phyloP scores from a whole-genome alignment of 1,140 invertebrate genomes.

The Ceratoteleas bidentatus region DNA sequence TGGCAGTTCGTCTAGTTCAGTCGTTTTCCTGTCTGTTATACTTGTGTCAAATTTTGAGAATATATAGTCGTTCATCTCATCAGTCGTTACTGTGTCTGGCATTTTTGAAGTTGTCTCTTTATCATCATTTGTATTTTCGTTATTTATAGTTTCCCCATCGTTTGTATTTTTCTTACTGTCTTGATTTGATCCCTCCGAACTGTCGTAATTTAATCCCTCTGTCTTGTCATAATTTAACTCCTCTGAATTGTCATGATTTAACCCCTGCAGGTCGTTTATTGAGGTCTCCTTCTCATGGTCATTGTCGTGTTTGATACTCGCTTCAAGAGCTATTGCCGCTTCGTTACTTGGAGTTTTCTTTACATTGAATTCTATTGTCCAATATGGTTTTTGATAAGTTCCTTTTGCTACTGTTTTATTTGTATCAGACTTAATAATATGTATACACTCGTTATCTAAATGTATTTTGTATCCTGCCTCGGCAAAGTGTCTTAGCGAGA shows the following conservation, averaged over 20 bases:
- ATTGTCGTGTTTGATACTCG: background rate
- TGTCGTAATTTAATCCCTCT: too few species aligned
- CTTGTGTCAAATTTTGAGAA: background rate
- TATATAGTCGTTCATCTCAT: background rate
- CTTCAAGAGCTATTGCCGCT: background rate
- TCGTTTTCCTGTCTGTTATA: background rate
- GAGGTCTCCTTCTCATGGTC: background rate
- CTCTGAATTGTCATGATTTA: background rate
- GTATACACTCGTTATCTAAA: background rate
- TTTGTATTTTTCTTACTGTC: background rate
- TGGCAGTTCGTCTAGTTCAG: background rate
- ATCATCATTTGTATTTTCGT: background rate
- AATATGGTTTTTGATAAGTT: slow-evolving; percentile 2
- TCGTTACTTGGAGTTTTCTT: background rate
- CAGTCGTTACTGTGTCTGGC: background rate
- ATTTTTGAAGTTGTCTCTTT: background rate
- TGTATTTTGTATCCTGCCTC: slow-evolving; percentile 3
- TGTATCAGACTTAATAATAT: background rate
- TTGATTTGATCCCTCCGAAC: too few species aligned
- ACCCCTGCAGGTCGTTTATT: background rate
- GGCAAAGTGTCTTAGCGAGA: background rate
- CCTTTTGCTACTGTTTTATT: slow-evolving; percentile 2
- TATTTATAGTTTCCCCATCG: background rate
- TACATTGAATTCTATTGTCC: background rate
- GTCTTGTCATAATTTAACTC: too few species aligned